Conservation (phyloP, 2,113 vertebrate species). For the Mirza zaza region DNA sequence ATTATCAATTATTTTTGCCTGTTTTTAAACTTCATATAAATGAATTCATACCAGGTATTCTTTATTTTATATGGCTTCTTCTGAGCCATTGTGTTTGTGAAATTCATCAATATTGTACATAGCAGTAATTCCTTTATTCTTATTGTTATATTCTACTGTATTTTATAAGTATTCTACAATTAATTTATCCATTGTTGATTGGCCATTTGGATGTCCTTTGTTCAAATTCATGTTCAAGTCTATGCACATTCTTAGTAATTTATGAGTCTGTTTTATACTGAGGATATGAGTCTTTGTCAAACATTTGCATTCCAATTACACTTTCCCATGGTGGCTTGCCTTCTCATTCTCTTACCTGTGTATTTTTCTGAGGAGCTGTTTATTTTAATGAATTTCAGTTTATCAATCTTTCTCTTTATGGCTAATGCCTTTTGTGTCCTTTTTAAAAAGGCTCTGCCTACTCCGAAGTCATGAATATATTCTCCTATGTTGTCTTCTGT, state of each 20-base stretch:
- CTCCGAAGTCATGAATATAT: not conserved
- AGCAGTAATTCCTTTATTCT: not conserved
- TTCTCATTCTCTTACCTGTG: not conserved
- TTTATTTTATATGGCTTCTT: not conserved
- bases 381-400: not conserved
- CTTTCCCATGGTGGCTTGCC: not conserved
- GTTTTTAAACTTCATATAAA: not conserved
- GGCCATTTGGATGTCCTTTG: not conserved
- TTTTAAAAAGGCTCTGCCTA: not conserved
- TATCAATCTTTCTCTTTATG: not conserved
- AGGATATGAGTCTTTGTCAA: not conserved
- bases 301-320: not conserved
- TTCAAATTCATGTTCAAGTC: not conserved
- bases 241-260: not conserved
- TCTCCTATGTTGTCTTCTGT: not conserved
- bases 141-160: not conserved
- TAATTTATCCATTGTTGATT: not conserved
- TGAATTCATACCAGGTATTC: not conserved
- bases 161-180: not conserved
- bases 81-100: not conserved
- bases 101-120: not conserved
- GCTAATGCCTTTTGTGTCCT: not conserved
- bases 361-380: not conserved
- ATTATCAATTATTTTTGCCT: not conserved
- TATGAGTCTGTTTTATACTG: not conserved